phyloP scores from a whole-genome alignment of 2,113 vertebrate genomes.

The Sceloporus tristichus region DNA sequence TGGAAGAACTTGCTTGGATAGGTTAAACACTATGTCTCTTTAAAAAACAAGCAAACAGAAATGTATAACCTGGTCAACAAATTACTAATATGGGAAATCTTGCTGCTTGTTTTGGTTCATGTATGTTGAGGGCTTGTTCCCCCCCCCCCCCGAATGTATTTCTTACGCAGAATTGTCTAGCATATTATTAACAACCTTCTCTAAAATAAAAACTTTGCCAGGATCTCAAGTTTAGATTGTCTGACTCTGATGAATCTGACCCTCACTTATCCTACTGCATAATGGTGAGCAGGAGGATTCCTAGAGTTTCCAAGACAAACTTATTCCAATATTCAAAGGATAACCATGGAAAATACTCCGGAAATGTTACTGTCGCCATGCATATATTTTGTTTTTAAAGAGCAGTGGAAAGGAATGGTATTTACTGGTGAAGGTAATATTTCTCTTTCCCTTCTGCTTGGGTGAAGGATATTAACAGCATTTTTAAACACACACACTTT shows the following conservation, averaged over 20 bases:
- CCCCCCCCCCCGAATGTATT: too few relatives aligned
- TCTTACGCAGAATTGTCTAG: too few relatives aligned
- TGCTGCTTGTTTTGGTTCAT: not conserved
- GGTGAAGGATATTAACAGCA: too few relatives aligned
- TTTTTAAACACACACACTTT: too few relatives aligned
- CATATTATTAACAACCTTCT: not conserved
- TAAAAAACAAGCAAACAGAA: slow-evolving; percentile 34
- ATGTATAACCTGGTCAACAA: slow-evolving; percentile 46
- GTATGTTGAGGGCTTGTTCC: not conserved
- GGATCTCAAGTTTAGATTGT: slow-evolving; percentile 57
- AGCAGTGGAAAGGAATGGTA: slow-evolving; percentile 34
- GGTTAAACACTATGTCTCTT: slow-evolving; percentile 51
- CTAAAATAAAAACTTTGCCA: slow-evolving; percentile 39
- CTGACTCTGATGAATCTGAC: slow-evolving; percentile 49
- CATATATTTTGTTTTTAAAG: slow-evolving; percentile 37
- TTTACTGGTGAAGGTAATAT: slow-evolving; percentile 51
- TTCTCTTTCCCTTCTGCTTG: not conserved
- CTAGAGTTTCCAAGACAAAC: slow-evolving; percentile 34
- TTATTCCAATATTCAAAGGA: slow-evolving; percentile 43
- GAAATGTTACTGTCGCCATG: slow-evolving; percentile 36
- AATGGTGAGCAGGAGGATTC: not conserved
- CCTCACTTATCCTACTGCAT: not conserved
- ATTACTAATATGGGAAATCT: not conserved
- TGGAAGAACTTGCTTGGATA: slow-evolving; percentile 33
- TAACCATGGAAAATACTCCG: slow-evolving; percentile 26